Conservation (phyloP, 2,113 vertebrate genomes). For the Cavia porcellus region DNA sequence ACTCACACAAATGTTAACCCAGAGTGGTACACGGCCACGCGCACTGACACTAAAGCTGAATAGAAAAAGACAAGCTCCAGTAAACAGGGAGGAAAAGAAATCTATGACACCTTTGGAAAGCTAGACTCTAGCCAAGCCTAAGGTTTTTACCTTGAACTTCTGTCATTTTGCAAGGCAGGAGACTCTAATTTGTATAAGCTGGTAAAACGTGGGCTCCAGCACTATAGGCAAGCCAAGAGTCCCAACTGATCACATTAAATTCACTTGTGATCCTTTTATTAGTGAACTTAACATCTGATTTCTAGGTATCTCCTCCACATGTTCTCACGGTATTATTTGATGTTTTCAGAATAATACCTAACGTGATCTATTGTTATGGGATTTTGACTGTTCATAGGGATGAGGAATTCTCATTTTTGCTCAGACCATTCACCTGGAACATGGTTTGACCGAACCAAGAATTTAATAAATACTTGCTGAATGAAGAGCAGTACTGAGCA, state of each 20-base stretch:
- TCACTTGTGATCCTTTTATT: neutral
- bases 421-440: neutral
- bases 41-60: neutral
- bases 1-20: neutral
- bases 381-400: neutral
- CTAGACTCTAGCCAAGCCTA: constrained; percentile 11
- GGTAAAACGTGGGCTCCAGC: neutral
- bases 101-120: neutral
- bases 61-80: neutral
- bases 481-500: neutral
- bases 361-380: neutral
- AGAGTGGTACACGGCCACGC: neutral
- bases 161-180: neutral
- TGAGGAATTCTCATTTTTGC: neutral
- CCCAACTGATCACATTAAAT: constrained; percentile 6
- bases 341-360: neutral
- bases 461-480: neutral
- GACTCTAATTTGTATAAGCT: neutral
- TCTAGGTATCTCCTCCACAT: neutral
- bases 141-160: neutral
- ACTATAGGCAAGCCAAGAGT: neutral
- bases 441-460: neutral
- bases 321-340: neutral
- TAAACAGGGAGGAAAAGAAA: neutral
- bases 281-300: constrained; percentile 11